Percentiles rank a stretch among this genome's conserved stretches.
These are phyloP conservation scores for Myopa tessellatipennis DNA, from an alignment of 2,888 invertebrate genomes.

Conservation along the genomic window DNA sequence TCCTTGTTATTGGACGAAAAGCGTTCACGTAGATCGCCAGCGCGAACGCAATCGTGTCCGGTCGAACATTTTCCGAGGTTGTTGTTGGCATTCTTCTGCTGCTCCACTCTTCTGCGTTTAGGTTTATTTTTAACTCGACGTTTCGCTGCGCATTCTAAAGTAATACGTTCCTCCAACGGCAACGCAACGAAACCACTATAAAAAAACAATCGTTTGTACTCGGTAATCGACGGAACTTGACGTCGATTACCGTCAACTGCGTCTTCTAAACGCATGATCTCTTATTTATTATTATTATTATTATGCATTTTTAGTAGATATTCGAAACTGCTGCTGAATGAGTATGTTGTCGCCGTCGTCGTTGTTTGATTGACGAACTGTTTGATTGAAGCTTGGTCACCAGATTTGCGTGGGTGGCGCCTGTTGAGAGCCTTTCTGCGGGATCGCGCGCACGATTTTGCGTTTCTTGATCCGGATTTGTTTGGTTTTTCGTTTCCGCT, in stretches of 20 bases:
- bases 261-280: conserved; percentile 24
- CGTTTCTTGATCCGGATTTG: background rate
- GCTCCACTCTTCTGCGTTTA: background rate
- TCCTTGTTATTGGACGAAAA: background rate
- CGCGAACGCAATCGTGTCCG: background rate
- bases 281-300: conserved; percentile 22
- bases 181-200: too few relatives aligned
- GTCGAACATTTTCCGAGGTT: background rate
- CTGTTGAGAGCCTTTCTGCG: background rate
- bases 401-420: background rate
- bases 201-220: background rate
- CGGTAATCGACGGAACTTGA: background rate
- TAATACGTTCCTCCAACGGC: background rate
- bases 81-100: too few relatives aligned
- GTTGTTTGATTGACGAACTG: background rate
- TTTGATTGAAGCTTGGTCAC: background rate
- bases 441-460: background rate
- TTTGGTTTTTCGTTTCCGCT: background rate
- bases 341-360: conserved; percentile 48
- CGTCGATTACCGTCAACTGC: too few relatives aligned
- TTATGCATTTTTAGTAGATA: conserved; percentile 11
- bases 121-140: conserved; percentile 25
- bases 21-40: background rate
- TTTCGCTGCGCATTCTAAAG: conserved; percentile 40
- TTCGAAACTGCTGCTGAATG: background rate